Evolutionary conservation across 2,113 vertebrate species (phyloP), one percentile per base, ranked within the genome.

Genomic region (Microtus richardsoni): DNA sequence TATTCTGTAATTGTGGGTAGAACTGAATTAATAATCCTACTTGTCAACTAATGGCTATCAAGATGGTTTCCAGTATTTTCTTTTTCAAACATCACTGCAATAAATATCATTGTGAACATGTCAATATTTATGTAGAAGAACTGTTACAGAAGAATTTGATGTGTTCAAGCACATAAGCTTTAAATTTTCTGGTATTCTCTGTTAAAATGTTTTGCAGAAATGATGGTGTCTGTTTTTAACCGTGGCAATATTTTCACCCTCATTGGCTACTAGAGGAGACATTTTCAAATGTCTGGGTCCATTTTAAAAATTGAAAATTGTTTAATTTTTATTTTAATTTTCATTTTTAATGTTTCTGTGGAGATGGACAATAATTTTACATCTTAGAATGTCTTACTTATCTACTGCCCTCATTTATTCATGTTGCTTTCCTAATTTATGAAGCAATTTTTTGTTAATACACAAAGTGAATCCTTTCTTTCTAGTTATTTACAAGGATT

Each of bases 71-170:
- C 64, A 80, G 80, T 64, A 90, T 94, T 95, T 94, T 94, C 64
- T 47, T 87, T 66, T 95, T 91, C 54, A 87, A 83, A 96, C 11
- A 77, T 88, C 83, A 78, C 26, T 89, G 44, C 39, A 88, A 84
- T 91, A 74, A 90, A 79, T 73, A 87, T 58, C 14, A 83, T 41
- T 95, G 79, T 62, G 78, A 9, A 91, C 7, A 22, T 12, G 70
- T 94, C 68, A 87, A 70, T 93, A 93, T 97, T 94, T 94, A 87
- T 91, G 84, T 91, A 97, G 89, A 97, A 96, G 74, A 91, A 77
- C 97, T 97, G 83, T 96, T 98, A 96, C 96, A 97, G 97, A 96
- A 93, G 24, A 95, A 94, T 64, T 64, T 70, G 78, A 78, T 85
- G 60, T 30, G 60, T 58, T n/a, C 36, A 86, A 92, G 60, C 52